Evolutionary conservation across 2,797 vertebrate genomes (phyloP).

Genomic region (Centroberyx gerrardi): DNA sequence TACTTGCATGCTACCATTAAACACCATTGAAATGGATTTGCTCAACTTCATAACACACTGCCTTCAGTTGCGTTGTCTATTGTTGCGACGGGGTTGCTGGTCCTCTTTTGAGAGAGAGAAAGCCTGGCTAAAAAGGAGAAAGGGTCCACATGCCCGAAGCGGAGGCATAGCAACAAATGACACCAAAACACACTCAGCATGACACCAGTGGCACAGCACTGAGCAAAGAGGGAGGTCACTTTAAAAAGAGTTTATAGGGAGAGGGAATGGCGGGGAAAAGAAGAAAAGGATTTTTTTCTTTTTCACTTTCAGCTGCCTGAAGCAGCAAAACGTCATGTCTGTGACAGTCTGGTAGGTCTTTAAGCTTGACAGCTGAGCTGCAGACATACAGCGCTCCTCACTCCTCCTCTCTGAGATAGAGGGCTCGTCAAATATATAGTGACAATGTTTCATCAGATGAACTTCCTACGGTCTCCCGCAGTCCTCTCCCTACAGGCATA

Average conservation of each 20-base stretch:
- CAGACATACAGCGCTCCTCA: background rate
- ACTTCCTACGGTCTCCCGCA: constrained; percentile 6
- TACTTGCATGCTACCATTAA: constrained; percentile 1
- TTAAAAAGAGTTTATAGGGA: constrained; percentile 19
- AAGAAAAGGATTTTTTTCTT: background rate
- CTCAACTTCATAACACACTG: constrained; percentile 27
- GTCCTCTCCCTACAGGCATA: constrained; percentile 27
- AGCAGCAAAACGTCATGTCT: constrained; percentile 43
- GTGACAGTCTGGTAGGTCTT: constrained; percentile 31
- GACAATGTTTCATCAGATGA: constrained; percentile 22
- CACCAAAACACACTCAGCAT: constrained; percentile 72
- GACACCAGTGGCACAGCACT: constrained; percentile 66
- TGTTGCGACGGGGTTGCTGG: constrained; percentile 55
- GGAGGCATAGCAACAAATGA: constrained; percentile 81
- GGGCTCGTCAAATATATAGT: constrained; percentile 8
- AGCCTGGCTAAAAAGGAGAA: constrained; percentile 57
- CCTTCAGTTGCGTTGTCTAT: constrained; percentile 55
- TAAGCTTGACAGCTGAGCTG: background rate
- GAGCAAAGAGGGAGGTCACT: constrained; percentile 62
- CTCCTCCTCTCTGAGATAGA: constrained; percentile 3
- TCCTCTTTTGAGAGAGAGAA: constrained; percentile 57
- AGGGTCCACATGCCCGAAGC: constrained; percentile 74
- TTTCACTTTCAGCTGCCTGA: constrained; percentile 41
- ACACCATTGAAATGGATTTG: constrained; percentile 12
- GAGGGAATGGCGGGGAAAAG: background rate